phyloP scores from a whole-genome alignment of 2,888 invertebrate genomes.

The Volucella inflata region DNA sequence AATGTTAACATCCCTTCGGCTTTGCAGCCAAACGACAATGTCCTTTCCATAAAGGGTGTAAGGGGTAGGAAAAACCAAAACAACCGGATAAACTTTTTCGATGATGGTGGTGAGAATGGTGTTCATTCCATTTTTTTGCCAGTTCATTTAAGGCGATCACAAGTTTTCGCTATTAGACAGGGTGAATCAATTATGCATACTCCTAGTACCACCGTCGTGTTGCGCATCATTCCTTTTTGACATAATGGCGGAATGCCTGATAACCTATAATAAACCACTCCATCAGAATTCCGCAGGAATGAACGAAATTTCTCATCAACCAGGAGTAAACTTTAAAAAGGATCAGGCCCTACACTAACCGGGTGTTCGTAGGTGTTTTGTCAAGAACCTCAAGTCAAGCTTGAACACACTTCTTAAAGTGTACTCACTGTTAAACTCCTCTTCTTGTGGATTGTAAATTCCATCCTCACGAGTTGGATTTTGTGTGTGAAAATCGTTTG shows the following conservation, averaged over 20 bases:
- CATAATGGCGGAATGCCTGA: constrained; percentile 8
- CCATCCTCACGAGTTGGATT: constrained; percentile 2
- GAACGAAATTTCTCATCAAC: constrained; percentile 14
- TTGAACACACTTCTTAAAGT: constrained; percentile 12
- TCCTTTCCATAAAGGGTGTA: not conserved
- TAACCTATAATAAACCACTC: constrained; percentile 24
- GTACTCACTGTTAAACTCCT: constrained; percentile 25
- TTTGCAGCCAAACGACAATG: constrained; percentile 1
- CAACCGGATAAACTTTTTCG: not conserved
- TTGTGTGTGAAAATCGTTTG: not conserved
- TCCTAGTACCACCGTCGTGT: constrained; percentile 5
- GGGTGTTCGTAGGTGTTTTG: not conserved
- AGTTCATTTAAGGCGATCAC: constrained; percentile 37
- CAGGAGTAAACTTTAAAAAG: not conserved
- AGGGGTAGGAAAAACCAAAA: not conserved
- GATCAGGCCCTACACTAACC: not conserved
- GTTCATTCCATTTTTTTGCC: constrained; percentile 33
- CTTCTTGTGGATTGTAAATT: not conserved
- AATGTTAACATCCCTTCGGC: not conserved
- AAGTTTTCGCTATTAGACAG: constrained; percentile 4
- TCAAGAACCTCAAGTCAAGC: constrained; percentile 7
- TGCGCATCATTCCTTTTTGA: not conserved
- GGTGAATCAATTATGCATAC: constrained; percentile 59
- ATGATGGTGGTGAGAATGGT: not conserved
- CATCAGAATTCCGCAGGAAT: constrained; percentile 11